A percentile compares a stretch with the other conserved stretches of the same genome.
Conservation (phyloP, 2,113 vertebrate genomes). For the Lagenorhynchus albirostris region DNA sequence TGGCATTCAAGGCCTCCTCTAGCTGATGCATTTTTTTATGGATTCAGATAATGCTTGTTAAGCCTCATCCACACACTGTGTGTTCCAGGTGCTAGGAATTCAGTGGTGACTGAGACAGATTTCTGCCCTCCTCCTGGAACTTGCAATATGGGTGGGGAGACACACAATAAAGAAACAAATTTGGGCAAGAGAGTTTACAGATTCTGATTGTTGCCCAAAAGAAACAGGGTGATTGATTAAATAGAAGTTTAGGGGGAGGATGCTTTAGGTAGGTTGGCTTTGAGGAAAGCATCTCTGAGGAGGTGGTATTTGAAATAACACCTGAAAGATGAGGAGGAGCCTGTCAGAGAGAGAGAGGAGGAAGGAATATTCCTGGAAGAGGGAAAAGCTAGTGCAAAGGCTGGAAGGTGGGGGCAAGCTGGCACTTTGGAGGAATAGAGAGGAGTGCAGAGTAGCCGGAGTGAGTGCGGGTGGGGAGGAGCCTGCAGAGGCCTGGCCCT, state of each 20-base stretch:
- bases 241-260: background rate
- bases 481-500: background rate
- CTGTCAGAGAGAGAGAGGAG: background rate
- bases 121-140: background rate
- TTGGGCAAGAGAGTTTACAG: background rate
- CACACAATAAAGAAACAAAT: background rate
- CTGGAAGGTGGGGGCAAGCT: background rate
- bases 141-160: background rate
- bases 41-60: background rate
- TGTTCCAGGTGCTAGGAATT: background rate
- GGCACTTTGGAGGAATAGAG: background rate
- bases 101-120: no score
- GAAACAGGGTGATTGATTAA: background rate
- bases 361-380: background rate
- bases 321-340: background rate
- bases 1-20: background rate
- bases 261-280: background rate
- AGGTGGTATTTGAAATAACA: background rate
- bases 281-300: background rate
- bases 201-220: background rate
- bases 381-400: background rate
- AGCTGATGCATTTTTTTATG: background rate
- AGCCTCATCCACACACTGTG: fast-evolving
- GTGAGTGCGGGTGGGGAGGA: background rate
- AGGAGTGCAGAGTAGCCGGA: no score